These are phyloP conservation scores for Chaunax sp. DNA, from an alignment of 2,797 vertebrate genomes.

Conservation along the genomic window DNA sequence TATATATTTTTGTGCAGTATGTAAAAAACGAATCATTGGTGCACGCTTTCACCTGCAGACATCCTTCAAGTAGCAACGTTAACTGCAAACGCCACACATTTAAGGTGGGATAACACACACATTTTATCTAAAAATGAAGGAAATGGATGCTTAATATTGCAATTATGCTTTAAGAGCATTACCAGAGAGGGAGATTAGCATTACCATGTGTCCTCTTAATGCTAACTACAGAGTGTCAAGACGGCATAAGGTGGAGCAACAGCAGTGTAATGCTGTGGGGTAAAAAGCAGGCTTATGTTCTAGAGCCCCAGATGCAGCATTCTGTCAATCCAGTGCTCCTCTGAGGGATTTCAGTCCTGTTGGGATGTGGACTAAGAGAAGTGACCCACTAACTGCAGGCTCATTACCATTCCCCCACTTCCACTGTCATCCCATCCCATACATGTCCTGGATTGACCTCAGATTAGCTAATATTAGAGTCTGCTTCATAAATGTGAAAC, in stretches of 20 bases:
- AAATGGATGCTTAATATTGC: neutral
- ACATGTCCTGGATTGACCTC: neutral
- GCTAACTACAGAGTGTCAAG: slow-evolving; percentile 13
- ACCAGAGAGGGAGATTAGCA: neutral
- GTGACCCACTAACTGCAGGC: slow-evolving; percentile 33
- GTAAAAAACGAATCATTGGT: slow-evolving; percentile 13
- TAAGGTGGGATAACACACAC: neutral
- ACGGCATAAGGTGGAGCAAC: slow-evolving; percentile 29
- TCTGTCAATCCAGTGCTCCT: slow-evolving; percentile 25
- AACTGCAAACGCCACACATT: slow-evolving; percentile 6
- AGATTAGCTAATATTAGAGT: neutral
- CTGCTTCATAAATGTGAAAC: neutral
- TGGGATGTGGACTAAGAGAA: slow-evolving; percentile 5
- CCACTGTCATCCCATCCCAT: slow-evolving; percentile 25
- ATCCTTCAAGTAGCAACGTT: neutral
- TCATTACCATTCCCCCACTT: slow-evolving; percentile 15
- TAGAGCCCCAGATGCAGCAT: slow-evolving; percentile 39
- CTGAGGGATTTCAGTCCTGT: slow-evolving; percentile 31
- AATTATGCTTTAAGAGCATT: slow-evolving; percentile 7
- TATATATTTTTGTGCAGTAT: neutral
- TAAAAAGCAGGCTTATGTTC: slow-evolving; percentile 26
- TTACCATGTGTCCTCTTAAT: slow-evolving; percentile 9
- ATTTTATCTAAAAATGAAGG: neutral
- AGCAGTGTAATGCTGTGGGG: slow-evolving; percentile 21
- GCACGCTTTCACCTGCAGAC: neutral